Percentiles rank a stretch among this genome's conserved stretches.
phyloP scores from a whole-genome alignment of 2,888 invertebrate species.

The Cephus sareptanus region DNA sequence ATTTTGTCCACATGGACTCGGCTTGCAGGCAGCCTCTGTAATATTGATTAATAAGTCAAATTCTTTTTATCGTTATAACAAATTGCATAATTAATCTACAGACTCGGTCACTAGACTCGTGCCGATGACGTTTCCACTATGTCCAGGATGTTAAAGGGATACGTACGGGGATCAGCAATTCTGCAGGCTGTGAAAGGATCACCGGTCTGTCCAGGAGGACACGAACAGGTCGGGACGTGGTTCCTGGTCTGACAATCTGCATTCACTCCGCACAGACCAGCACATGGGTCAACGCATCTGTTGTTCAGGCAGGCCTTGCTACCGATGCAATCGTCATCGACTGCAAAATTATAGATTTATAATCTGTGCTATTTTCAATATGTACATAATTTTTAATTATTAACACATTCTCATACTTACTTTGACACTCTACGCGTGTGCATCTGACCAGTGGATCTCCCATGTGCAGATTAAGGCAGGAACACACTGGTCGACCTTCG shows the following conservation, averaged over 20 bases:
- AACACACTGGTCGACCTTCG: constrained; percentile 82
- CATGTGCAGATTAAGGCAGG: constrained; percentile 81
- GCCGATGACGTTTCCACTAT: too few species aligned
- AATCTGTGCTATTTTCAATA: too few species aligned
- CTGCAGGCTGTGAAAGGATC: constrained; percentile 81
- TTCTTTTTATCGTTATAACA: background rate
- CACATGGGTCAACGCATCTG: constrained; percentile 83
- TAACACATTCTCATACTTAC: constrained; percentile 64
- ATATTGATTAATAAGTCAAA: constrained; percentile 17
- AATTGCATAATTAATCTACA: too few species aligned
- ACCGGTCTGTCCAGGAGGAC: constrained; percentile 82
- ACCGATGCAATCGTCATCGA: constrained; percentile 80
- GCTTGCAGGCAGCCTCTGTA: constrained; percentile 85
- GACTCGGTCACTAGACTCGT: too few species aligned
- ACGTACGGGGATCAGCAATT: constrained; percentile 79
- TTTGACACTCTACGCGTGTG: constrained; percentile 78
- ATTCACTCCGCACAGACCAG: constrained; percentile 79
- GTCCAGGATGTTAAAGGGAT: background rate
- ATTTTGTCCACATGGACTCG: constrained; percentile 84
- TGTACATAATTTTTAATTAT: constrained; percentile 28
- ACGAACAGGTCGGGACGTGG: constrained; percentile 83
- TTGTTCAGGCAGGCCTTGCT: constrained; percentile 80
- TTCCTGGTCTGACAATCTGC: constrained; percentile 83
- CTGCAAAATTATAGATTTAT: constrained; percentile 59
- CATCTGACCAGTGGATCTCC: constrained; percentile 84